Evolutionary conservation across 2,113 vertebrate genomes (phyloP).

Genomic region (Chamaetylas fuelleborni): DNA sequence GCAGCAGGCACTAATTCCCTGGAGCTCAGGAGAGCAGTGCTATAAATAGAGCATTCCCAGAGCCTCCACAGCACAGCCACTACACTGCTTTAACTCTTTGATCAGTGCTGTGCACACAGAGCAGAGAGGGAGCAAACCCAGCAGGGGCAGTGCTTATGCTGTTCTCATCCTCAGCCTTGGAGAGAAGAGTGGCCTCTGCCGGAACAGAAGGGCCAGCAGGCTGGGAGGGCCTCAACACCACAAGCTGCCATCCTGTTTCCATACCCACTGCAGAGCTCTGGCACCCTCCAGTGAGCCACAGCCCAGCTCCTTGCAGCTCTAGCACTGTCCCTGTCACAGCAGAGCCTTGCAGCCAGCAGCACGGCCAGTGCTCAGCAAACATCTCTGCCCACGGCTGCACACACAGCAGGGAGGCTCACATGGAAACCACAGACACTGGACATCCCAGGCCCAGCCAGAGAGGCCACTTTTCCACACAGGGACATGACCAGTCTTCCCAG

Average conservation of each 20-base stretch:
- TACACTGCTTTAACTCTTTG: background rate
- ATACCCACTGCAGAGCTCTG: rapidly evolving
- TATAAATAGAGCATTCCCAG: background rate
- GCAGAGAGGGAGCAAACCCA: background rate
- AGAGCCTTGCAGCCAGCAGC: background rate
- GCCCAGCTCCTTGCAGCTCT: rapidly evolving
- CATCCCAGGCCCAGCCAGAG: background rate
- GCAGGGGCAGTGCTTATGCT: rapidly evolving
- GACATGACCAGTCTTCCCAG: rapidly evolving
- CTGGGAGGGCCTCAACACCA: rapidly evolving
- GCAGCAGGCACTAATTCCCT: background rate
- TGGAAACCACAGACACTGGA: rapidly evolving
- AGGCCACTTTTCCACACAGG: too few species aligned
- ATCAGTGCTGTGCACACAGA: rapidly evolving
- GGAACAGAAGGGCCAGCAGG: background rate
- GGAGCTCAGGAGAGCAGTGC: background rate
- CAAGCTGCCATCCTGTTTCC: rapidly evolving
- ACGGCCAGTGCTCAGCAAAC: background rate
- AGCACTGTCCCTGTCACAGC: background rate
- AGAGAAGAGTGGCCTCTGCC: rapidly evolving
- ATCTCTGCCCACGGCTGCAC: background rate
- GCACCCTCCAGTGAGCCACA: background rate
- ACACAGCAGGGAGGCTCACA: rapidly evolving
- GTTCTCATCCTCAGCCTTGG: rapidly evolving
- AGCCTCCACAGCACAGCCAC: background rate